Conservation (phyloP, 2,113 vertebrate genomes). For the Rhombomys opimus region DNA sequence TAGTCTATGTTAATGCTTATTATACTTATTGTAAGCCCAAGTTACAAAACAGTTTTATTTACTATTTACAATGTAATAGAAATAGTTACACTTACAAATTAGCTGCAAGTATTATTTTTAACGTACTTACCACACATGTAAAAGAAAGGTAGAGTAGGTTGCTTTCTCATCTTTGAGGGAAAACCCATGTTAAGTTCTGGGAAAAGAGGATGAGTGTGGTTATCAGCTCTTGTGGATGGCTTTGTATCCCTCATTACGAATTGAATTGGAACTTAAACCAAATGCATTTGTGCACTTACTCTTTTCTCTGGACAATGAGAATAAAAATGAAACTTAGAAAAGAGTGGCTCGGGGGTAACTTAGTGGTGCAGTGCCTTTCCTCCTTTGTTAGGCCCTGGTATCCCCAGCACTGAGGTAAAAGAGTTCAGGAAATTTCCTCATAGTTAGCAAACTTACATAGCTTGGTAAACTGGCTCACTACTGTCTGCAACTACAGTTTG, state of each 20-base stretch:
- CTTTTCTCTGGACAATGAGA: constrained; percentile 5
- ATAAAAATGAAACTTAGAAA: constrained; percentile 44
- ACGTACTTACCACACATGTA: not conserved
- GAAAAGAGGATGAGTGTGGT: not conserved
- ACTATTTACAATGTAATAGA: not conserved
- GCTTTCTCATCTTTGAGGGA: constrained; percentile 19
- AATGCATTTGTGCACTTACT: not conserved
- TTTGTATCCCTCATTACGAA: not conserved
- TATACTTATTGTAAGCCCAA: constrained; percentile 24
- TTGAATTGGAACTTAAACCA: constrained; percentile 22
- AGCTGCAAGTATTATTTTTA: constrained; percentile 49
- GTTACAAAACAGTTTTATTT: constrained; percentile 43
- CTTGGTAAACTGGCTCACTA: not conserved
- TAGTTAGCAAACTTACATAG: constrained; percentile 10
- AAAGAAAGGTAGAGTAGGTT: constrained; percentile 7
- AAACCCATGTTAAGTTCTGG: constrained; percentile 16
- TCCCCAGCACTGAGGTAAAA: not conserved
- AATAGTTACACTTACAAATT: constrained; percentile 43
- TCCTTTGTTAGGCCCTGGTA: not conserved
- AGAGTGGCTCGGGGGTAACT: not conserved
- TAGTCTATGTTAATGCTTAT: constrained; percentile 21
- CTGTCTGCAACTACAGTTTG: not conserved
- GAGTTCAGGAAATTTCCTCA: not conserved
- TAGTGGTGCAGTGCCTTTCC: not conserved
- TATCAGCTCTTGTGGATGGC: constrained; percentile 1